Conservation (phyloP, 2,888 invertebrate species). For the Platycnemis pennipes region DNA sequence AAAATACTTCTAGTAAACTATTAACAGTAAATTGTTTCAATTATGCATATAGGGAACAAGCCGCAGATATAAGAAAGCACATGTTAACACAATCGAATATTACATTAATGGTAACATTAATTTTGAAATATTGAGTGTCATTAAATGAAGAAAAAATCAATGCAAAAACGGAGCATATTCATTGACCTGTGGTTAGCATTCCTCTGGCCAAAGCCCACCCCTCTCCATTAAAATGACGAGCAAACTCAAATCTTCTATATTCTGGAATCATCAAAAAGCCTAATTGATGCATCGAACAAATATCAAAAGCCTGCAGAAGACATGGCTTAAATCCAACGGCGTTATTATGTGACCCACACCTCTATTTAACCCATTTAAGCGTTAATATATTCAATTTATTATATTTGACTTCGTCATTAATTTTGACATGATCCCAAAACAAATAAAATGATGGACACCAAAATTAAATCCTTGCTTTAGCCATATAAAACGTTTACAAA, state of each 20-base stretch:
- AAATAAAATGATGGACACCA: background rate
- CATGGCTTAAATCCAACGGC: background rate
- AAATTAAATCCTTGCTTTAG: background rate
- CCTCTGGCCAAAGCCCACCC: background rate
- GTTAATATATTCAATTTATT: background rate
- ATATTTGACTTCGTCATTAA: background rate
- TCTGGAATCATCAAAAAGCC: background rate
- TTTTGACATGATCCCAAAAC: background rate
- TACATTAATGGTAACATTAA: too few species aligned
- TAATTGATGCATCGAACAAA: background rate
- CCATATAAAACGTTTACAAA: background rate
- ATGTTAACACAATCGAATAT: too few species aligned
- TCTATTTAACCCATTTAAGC: background rate
- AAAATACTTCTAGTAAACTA: too few species aligned
- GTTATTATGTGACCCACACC: background rate
- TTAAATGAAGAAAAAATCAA: too few species aligned
- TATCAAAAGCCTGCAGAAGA: background rate
- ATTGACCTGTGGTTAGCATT: too few species aligned
- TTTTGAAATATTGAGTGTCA: too few species aligned
- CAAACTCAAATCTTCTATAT: background rate
- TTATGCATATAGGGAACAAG: too few species aligned
- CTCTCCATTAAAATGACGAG: background rate
- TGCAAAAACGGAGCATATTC: too few species aligned
- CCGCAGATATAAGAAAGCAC: too few species aligned
- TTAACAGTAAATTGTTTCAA: too few species aligned